Percentiles rank a stretch among this genome's conserved stretches.
Evolutionary conservation across 2,888 invertebrate species (phyloP).

Genomic region (Drosophila algonquin): DNA sequence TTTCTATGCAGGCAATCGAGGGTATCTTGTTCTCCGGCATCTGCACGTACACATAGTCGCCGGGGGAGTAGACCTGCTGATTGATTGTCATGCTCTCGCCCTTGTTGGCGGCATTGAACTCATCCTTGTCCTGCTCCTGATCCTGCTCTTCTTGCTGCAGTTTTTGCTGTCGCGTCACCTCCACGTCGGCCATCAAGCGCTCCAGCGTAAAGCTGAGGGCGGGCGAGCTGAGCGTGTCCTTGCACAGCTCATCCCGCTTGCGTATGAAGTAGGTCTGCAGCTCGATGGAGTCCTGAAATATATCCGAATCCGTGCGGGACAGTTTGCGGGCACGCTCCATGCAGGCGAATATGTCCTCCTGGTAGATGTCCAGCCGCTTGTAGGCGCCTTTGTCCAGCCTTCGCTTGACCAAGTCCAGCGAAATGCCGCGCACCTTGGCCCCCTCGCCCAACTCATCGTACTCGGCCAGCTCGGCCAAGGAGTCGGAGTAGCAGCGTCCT

Average conservation of each 20-base stretch:
- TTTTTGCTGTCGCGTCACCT: constrained; percentile 90
- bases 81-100: constrained; percentile 89
- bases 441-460: constrained; percentile 89
- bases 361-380: constrained; percentile 96
- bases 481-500: constrained; percentile 97
- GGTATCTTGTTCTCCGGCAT: constrained; percentile 86
- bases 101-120: constrained; percentile 82
- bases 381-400: constrained; percentile 96
- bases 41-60: constrained; percentile 96
- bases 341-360: constrained; percentile 97
- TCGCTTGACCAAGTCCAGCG: constrained; percentile 96
- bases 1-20: constrained; percentile 93
- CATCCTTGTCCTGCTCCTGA: constrained; percentile 86
- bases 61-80: constrained; percentile 90
- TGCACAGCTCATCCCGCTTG: constrained; percentile 90
- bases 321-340: constrained; percentile 94
- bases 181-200: constrained; percentile 90
- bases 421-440: constrained; percentile 90
- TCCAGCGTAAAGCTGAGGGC: constrained; percentile 92
- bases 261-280: constrained; percentile 95
- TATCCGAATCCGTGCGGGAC: constrained; percentile 95
- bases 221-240: constrained; percentile 92
- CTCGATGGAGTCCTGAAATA: constrained; percentile 97
- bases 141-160: constrained; percentile 90
- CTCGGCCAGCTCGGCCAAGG: constrained; percentile 96